Evolutionary conservation across 2,113 vertebrate species (phyloP), one percentile per base, ranked within the genome.

Genomic region (Heliornis fulica): DNA sequence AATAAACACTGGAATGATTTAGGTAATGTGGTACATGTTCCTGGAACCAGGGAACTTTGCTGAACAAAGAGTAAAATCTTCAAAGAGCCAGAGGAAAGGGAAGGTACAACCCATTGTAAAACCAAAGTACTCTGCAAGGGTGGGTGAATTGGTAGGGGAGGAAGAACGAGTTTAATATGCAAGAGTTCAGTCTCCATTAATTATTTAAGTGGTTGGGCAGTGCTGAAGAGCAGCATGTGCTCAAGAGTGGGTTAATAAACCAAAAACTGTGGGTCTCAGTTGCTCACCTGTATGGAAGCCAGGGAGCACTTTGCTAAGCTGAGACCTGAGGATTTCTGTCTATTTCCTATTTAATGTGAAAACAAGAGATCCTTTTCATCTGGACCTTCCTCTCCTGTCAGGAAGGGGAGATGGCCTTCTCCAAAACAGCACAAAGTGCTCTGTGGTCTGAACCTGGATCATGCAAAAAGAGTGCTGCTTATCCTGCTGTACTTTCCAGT

Each of bases 1-100:
- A 90, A 83, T 90, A 95, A 96, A 94, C 82, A 86, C 63, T 0
- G 4, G 41, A 43, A 89, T 95, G 78, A 95, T 96, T 89, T 95
- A 91, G 34, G 38, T 89, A 87, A 95, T 74, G 75, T 15, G 2
- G 11, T 86, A 66, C 38, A 36, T 88, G 60, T 92, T 90, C 87
- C 85, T 88, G 92, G 87, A 94, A 93, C 75, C 2, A 34, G 69
- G 41, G 50, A 88, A 70, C 63, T 74, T 93, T 11, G 1, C 78
- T 54, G 54, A 94, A 93, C 68, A 94, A 91, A 90, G 77, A 94
- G 60, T 29, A 92, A 83, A 87, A 89, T 90, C 89, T 93, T 94
- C 88, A 75, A 79, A 74, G 70, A 90, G 69, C 21, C 85, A 81
- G 80, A 56, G 77, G 31, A 80, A 74, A 83, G 57, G 72, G 68